These are phyloP conservation scores for Frieseomelitta varia DNA, from an alignment of 1,140 invertebrate species.

Conservation along the genomic window DNA sequence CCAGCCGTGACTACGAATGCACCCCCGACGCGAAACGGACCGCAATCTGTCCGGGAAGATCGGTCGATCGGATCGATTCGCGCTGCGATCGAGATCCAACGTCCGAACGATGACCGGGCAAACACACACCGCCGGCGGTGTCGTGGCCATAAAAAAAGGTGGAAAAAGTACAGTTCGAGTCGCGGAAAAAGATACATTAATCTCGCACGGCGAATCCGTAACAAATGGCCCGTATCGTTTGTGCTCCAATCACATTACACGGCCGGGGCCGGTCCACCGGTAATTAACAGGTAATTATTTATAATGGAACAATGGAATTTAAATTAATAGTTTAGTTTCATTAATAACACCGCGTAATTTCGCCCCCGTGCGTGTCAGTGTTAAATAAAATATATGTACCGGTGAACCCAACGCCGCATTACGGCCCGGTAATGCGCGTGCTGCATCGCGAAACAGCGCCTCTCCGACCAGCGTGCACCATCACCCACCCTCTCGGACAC, in stretches of 20 bases:
- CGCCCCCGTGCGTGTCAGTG: slow-evolving; percentile 72
- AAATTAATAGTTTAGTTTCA: slow-evolving; percentile 83
- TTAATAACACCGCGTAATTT: slow-evolving; percentile 81
- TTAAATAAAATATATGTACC: slow-evolving; percentile 82
- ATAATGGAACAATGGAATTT: slow-evolving; percentile 82
- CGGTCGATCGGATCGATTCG: slow-evolving; percentile 20
- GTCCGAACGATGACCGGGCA: neutral
- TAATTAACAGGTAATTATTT: slow-evolving; percentile 82
- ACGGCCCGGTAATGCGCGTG: slow-evolving; percentile 77
- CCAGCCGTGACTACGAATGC: neutral
- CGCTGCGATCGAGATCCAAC: neutral
- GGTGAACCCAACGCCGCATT: slow-evolving; percentile 75
- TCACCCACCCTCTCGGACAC: slow-evolving; percentile 17
- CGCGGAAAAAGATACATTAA: slow-evolving; percentile 42
- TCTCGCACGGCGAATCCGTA: slow-evolving; percentile 39
- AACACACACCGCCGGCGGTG: neutral
- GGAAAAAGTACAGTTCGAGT: slow-evolving; percentile 39
- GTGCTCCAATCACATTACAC: slow-evolving; percentile 67
- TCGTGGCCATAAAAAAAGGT: neutral
- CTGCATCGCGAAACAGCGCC: slow-evolving; percentile 77
- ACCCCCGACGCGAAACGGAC: neutral
- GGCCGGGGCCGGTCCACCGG: slow-evolving; percentile 53
- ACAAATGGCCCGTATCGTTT: slow-evolving; percentile 59
- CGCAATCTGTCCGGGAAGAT: neutral
- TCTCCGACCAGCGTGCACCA: slow-evolving; percentile 38